Evolutionary conservation across 2,888 invertebrate genomes (phyloP).

Genomic region (Caenorhabditis imperialis): DNA sequence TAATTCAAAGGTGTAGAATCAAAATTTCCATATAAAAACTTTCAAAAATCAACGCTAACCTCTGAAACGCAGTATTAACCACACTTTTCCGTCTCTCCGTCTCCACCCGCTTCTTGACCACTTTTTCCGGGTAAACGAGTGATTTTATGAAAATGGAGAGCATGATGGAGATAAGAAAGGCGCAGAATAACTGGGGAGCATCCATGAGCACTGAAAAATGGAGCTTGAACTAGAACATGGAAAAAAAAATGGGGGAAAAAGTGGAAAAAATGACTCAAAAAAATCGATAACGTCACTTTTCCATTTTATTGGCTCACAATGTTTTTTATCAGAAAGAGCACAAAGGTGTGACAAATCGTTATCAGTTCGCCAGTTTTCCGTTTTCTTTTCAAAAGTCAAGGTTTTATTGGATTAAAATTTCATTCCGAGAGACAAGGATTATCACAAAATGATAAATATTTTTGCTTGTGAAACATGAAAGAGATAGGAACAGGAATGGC

Average conservation of each 20-base stretch:
- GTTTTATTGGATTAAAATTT: conserved; percentile 8
- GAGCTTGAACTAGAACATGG: neutral
- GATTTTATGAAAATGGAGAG: conserved; percentile 29
- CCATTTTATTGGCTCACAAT: no score
- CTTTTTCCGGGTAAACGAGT: conserved; percentile 27
- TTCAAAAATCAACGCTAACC: neutral
- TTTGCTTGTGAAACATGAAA: conserved; percentile 3
- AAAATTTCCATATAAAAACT: neutral
- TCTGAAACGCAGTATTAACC: neutral
- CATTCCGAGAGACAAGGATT: neutral
- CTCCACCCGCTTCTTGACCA: neutral
- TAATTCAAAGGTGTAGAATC: no score
- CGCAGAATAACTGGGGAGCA: conserved; percentile 30
- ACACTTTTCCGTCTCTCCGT: neutral
- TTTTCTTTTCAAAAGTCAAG: no score
- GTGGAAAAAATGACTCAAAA: neutral
- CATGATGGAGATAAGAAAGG: conserved; percentile 18
- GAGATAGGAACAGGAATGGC: neutral
- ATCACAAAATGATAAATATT: conserved; percentile 14
- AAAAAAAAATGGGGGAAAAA: conserved; percentile 1
- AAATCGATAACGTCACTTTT: neutral
- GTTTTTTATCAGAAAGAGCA: neutral
- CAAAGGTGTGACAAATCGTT: conserved; percentile 1
- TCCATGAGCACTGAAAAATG: no score
- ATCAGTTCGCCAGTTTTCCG: neutral